Percentiles rank a stretch among this genome's conserved stretches.
Conservation (phyloP, 2,797 vertebrate species). For the Anas flavirostris region DNA sequence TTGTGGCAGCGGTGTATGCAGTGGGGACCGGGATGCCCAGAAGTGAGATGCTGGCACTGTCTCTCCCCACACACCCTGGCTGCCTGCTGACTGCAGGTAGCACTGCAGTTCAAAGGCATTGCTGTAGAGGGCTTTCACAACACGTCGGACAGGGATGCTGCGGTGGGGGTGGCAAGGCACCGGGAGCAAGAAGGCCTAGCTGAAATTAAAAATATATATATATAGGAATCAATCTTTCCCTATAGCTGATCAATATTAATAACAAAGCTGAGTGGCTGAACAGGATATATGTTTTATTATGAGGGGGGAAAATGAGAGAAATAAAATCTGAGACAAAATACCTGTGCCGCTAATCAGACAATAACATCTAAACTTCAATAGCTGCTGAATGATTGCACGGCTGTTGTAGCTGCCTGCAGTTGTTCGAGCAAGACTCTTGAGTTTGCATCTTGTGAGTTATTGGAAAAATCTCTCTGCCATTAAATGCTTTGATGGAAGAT, state of each 20-base stretch:
- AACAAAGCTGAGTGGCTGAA: slow-evolving; percentile 27
- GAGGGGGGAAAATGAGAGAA: slow-evolving; percentile 27
- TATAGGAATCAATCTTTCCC: background rate
- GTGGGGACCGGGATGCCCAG: background rate
- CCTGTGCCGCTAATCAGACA: slow-evolving; percentile 4
- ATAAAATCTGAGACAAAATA: slow-evolving; percentile 24
- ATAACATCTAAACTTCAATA: slow-evolving; percentile 34
- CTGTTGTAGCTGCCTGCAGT: slow-evolving; percentile 54
- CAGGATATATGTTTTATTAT: slow-evolving; percentile 42
- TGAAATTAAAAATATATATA: background rate
- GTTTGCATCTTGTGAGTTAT: slow-evolving; percentile 56
- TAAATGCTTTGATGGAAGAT: slow-evolving; percentile 67
- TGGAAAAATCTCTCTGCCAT: slow-evolving; percentile 64
- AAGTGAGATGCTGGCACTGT: background rate
- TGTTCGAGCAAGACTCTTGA: slow-evolving; percentile 50
- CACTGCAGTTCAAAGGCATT: background rate
- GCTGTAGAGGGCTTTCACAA: background rate
- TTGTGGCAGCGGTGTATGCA: rapidly evolving
- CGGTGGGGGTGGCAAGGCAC: background rate
- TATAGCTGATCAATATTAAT: slow-evolving; percentile 60
- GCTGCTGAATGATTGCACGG: background rate
- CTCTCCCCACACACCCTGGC: background rate
- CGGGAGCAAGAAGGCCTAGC: background rate
- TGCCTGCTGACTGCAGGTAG: background rate
- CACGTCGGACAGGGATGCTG: background rate